phyloP scores from a whole-genome alignment of 2,888 invertebrate genomes.

The Lordiphosa andalusiaca region DNA sequence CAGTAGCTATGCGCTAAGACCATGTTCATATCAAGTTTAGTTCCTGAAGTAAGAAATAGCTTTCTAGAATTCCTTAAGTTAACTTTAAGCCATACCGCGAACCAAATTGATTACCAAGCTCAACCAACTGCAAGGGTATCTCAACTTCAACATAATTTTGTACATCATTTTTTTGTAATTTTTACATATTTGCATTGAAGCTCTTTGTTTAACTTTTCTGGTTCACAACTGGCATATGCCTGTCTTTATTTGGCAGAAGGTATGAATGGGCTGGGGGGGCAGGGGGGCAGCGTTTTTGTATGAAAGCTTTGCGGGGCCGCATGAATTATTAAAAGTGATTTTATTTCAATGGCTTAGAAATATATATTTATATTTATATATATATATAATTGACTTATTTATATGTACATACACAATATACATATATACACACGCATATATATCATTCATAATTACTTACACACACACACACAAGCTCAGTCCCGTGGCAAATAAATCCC shows the following conservation, averaged over 20 bases:
- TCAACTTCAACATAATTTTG: too few relatives aligned
- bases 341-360: too few relatives aligned
- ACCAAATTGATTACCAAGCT: too few relatives aligned
- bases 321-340: slow-evolving; percentile 3
- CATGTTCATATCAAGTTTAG: too few relatives aligned
- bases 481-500: slow-evolving; percentile 1
- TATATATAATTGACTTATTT: slow-evolving; percentile 6
- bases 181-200: slow-evolving; percentile 10
- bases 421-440: not conserved
- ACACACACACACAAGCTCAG: not conserved
- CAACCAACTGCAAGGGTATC: too few relatives aligned
- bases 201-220: slow-evolving; percentile 8
- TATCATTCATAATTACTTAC: not conserved
- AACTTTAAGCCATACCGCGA: too few relatives aligned
- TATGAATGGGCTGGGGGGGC: not conserved
- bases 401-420: not conserved
- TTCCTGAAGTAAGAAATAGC: too few relatives aligned
- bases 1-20: too few relatives aligned
- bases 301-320: slow-evolving; percentile 1
- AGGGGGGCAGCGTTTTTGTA: not conserved
- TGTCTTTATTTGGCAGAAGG: not conserved
- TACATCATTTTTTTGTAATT: not conserved
- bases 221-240: slow-evolving; percentile 3
- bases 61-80: too few relatives aligned
- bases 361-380: not conserved